Base-by-base conservation (phyloP, 1,140 invertebrate species). In the Cydia strobilella region DNA sequence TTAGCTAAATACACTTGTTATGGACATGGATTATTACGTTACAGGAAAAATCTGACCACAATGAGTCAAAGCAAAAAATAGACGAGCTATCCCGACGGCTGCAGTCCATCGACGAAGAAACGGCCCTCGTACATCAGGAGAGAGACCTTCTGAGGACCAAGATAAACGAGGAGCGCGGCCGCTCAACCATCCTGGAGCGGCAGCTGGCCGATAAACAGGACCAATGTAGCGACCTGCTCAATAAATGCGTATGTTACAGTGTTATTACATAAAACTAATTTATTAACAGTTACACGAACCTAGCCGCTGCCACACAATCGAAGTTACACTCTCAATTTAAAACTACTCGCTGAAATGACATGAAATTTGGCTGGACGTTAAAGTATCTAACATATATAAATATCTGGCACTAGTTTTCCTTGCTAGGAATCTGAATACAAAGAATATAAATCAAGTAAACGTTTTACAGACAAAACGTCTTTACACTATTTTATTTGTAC, bases 121-220 rank as follows among this genome's bases (percentile, higher is more conserved):
- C 73, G 18, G 48, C 62, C 1, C 69, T 88, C 3, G 39, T 86
- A 7, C 18, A 76, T 23, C 85, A 91, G 62, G 90, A 91, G 75
- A 78, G 82, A 12, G 89, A 90, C 73, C 76, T 94, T n/a, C 82
- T 94, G 3, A 94, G 93, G 78, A 93, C 93, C 65, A 94, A 94
- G 79, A 77, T 94, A 27, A 92, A 93, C 23, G 90, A 90, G 48
- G 90, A 91, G 77, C 80, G 88, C 72, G 77, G 83, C 12, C 80
- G 89, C 25, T 82, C 79, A 51, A 85, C 82, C 31, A 62, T 90
- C 4, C 72, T 88, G 1, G 88, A 91, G 72, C 69, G 78, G 62
- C 90, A 92, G 74, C 69, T 91, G 7, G 77, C 79, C n/a, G 90
- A 90, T 2, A 82, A 81, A 6, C 86, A 90, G 71, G 85, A 84